A percentile compares a stretch with the other conserved stretches of the same genome.
These are phyloP conservation scores for Macrotrachela quadricornifera DNA, from an alignment of 1,140 invertebrate genomes.

Conservation along the genomic window DNA sequence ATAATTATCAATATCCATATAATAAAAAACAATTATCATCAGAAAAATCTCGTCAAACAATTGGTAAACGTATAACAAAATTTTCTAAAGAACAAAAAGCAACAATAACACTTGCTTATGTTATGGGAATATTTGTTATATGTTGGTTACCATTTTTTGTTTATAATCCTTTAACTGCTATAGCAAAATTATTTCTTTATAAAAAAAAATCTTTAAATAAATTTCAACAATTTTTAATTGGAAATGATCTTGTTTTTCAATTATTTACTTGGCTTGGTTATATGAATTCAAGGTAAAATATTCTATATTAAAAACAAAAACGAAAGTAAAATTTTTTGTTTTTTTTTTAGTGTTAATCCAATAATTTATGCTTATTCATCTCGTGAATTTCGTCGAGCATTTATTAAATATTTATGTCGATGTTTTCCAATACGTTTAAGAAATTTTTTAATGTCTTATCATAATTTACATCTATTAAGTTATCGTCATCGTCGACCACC, in stretches of 20 bases:
- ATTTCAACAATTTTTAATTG: too few species aligned
- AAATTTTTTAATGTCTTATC: too few species aligned
- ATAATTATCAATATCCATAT: too few species aligned
- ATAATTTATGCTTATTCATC: slow-evolving; percentile 92
- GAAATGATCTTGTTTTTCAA: neutral
- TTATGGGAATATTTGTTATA: slow-evolving; percentile 27
- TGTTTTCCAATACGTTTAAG: too few species aligned
- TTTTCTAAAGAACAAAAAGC: slow-evolving; percentile 36
- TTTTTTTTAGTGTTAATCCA: slow-evolving; percentile 36
- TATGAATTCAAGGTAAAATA: slow-evolving; percentile 33
- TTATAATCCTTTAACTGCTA: slow-evolving; percentile 22
- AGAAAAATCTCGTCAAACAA: too few species aligned
- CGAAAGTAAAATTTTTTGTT: too few species aligned
- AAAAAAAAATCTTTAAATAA: neutral
- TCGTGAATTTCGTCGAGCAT: slow-evolving; percentile 62
- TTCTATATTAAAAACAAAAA: too few species aligned
- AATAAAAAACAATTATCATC: too few species aligned
- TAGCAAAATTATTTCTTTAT: slow-evolving; percentile 12
- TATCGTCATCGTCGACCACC: too few species aligned
- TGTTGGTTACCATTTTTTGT: slow-evolving; percentile 31
- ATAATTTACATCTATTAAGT: too few species aligned
- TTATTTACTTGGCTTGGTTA: slow-evolving; percentile 8
- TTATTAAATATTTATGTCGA: slow-evolving; percentile 17
- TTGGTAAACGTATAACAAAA: slow-evolving; percentile 33
- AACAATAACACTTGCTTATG: slow-evolving; percentile 33